Evolutionary conservation across 2,888 invertebrate species (phyloP).

Genomic region (Oxytorus armatus): DNA sequence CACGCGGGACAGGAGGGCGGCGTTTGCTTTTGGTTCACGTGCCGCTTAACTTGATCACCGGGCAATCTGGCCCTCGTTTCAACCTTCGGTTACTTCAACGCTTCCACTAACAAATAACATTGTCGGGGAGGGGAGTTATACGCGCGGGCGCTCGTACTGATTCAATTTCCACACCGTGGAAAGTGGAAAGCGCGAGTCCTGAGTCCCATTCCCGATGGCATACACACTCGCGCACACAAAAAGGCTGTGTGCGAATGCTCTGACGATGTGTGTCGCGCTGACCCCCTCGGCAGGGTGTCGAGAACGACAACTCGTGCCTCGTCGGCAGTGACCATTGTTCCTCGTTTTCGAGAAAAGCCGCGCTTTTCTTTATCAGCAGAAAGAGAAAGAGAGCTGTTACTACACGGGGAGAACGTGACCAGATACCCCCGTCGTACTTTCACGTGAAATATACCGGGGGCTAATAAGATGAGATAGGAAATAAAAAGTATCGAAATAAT

Average conservation of each 20-base stretch:
- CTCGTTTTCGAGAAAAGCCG: neutral
- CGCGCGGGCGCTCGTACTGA: conserved; percentile 80
- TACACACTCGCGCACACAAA: neutral
- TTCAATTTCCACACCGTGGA: conserved; percentile 82
- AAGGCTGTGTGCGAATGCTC: neutral
- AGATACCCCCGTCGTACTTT: neutral
- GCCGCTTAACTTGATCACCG: conserved; percentile 84
- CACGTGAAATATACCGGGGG: neutral
- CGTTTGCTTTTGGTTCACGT: conserved; percentile 81
- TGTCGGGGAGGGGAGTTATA: conserved; percentile 75
- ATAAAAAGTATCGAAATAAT: too few relatives aligned
- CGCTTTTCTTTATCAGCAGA: neutral
- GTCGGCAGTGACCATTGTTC: neutral
- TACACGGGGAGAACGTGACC: neutral
- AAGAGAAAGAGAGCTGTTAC: neutral
- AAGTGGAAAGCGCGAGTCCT: conserved; percentile 71
- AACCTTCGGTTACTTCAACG: conserved; percentile 83
- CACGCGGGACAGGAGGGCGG: conserved; percentile 59
- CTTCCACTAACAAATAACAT: conserved; percentile 84
- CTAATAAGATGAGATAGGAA: too few relatives aligned
- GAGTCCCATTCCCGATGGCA: conserved; percentile 40
- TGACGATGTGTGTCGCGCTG: neutral
- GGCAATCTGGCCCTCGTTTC: conserved; percentile 84
- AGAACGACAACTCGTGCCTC: neutral
- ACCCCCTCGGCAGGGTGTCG: neutral